Evolutionary conservation across 2,113 vertebrate species (phyloP), one percentile per base, ranked within the genome.

Genomic region (Oenanthe oenanthe): DNA sequence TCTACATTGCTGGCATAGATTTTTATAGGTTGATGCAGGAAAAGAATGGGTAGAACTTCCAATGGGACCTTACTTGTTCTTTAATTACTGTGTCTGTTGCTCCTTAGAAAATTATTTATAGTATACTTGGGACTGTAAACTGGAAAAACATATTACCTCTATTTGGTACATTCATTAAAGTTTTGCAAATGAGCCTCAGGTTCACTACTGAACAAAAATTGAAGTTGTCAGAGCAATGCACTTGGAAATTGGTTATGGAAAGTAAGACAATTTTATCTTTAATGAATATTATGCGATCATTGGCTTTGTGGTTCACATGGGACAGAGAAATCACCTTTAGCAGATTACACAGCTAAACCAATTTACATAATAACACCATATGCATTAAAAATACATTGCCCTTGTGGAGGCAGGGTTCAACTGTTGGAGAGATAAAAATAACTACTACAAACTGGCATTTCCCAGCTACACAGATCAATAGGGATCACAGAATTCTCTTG

Each of bases 301-400:
- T 95, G 89, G 93, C 86, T 97, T 95, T 97, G 95, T 95, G 78
- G 94, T 95, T 92, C 91, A 85, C 89, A 74, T 61, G 86, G 92
- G 93, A 89, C 65, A 83, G 68, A 94, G 88, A 96, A 96, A 96
- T 93, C 95, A 96, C 95, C 95, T 97, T 96, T 96, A 96, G 93
- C 58, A 95, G 96, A 96, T 95, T 96, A 95, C 84, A 91, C 90
- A 88, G 85, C 88, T 94, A 96, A 97, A 88, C 88, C 94, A 95
- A 97, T 97, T 97, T 97, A 88, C 95, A 94, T 97, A 97, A 96
- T 95, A 95, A 92, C 89, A 92, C 89, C 92, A 92, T 91, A 92
- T 78, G 67, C 88, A 91, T 97, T 97, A 97, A 97, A 97, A 97
- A 96, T 94, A 93, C 90, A 92, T 91, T 96, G 96, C 68, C 95